These are phyloP conservation scores for Podarcis lilfordi DNA, from an alignment of 2,797 vertebrate genomes.

Conservation along the genomic window DNA sequence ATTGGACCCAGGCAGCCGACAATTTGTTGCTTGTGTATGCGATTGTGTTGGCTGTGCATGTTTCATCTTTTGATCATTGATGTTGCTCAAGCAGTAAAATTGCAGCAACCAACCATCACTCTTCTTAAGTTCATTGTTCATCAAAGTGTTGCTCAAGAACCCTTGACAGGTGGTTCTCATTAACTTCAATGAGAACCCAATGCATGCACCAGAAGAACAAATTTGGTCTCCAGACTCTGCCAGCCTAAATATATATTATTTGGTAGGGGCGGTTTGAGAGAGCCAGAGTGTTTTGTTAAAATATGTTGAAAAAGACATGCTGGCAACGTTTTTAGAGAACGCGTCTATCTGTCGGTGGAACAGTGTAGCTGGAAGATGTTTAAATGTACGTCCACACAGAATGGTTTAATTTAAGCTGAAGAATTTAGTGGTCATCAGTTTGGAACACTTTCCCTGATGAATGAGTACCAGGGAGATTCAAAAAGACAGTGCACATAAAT, in stretches of 20 bases:
- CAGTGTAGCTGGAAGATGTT: slow-evolving; percentile 41
- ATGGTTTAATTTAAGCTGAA: slow-evolving; percentile 66
- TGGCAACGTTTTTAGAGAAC: slow-evolving; percentile 38
- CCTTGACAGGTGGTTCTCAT: slow-evolving; percentile 54
- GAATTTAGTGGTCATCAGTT: slow-evolving; percentile 61
- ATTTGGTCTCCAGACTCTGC: slow-evolving; percentile 54
- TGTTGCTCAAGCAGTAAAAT: slow-evolving; percentile 23
- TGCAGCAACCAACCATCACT: rapidly evolving
- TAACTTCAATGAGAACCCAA: slow-evolving; percentile 57
- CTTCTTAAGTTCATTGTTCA: slow-evolving; percentile 35
- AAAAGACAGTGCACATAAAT: slow-evolving; percentile 47
- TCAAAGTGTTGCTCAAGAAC: slow-evolving; percentile 20
- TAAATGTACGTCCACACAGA: slow-evolving; percentile 62
- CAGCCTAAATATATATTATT: slow-evolving; percentile 41
- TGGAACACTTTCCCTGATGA: slow-evolving; percentile 60
- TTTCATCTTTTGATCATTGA: slow-evolving; percentile 14
- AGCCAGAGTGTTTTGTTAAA: not conserved
- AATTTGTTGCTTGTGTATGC: not conserved
- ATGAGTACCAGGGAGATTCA: slow-evolving; percentile 46
- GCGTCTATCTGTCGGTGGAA: slow-evolving; percentile 60
- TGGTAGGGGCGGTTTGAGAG: not conserved
- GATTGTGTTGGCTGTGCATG: not conserved
- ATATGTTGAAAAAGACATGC: slow-evolving; percentile 54
- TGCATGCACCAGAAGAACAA: slow-evolving; percentile 46
- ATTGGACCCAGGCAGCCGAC: not conserved